phyloP scores from a whole-genome alignment of 2,888 invertebrate species.

The Acrobasis repandana region DNA sequence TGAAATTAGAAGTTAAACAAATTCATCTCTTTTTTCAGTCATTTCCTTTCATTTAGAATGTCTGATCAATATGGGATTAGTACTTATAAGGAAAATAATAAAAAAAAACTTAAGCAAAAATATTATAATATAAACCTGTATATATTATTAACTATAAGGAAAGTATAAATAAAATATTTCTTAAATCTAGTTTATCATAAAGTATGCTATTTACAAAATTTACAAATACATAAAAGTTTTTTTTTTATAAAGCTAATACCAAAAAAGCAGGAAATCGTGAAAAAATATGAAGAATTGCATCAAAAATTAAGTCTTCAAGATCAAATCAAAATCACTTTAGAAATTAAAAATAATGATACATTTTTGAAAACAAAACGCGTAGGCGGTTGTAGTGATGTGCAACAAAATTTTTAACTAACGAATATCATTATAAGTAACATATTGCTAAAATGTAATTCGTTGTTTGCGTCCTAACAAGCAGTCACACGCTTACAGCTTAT shows the following conservation, averaged over 20 bases:
- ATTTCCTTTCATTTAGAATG: background rate
- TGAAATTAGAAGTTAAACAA: too few relatives aligned
- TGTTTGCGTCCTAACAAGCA: background rate
- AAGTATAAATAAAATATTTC: slow-evolving; percentile 10
- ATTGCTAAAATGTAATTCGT: background rate
- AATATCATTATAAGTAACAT: background rate
- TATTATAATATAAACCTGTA: slow-evolving; percentile 14
- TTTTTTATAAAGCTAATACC: slow-evolving; percentile 10
- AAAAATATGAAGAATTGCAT: background rate
- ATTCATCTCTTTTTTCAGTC: too few relatives aligned
- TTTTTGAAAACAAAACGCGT: background rate
- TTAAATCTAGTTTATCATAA: slow-evolving; percentile 1
- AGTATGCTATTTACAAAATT: slow-evolving; percentile 11
- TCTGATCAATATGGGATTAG: background rate
- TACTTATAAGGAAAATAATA: background rate
- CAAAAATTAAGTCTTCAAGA: background rate
- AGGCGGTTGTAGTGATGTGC: background rate
- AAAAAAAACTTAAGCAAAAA: background rate
- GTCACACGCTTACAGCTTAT: background rate
- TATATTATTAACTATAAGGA: slow-evolving; percentile 2
- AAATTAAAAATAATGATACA: background rate
- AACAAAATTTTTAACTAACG: background rate
- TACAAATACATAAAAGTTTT: background rate
- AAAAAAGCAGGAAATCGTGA: background rate
- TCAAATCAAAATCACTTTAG: too few relatives aligned